Conservation (phyloP, 2,797 vertebrate genomes). For the Chrosomus eos region DNA sequence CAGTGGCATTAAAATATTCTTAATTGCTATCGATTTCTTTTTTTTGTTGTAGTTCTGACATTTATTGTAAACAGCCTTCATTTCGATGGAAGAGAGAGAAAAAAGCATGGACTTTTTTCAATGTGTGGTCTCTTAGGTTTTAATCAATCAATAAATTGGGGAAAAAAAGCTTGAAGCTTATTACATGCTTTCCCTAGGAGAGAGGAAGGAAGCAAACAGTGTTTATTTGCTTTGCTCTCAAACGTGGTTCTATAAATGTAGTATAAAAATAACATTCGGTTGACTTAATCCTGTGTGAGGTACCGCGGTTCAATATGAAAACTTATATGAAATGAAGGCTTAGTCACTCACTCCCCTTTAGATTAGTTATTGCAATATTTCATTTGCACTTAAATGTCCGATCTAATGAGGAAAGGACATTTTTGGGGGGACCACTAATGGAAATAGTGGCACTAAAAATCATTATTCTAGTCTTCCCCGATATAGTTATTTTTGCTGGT, state of each 20-base stretch:
- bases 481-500: neutral
- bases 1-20: slow-evolving; percentile 53
- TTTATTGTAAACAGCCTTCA: slow-evolving; percentile 56
- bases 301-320: neutral
- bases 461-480: neutral
- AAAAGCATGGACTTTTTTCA: slow-evolving; percentile 50
- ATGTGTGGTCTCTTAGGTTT: slow-evolving; percentile 40
- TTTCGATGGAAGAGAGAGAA: slow-evolving; percentile 33
- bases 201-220: slow-evolving; percentile 32
- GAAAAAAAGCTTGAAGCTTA: slow-evolving; percentile 55
- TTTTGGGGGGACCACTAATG: too few relatives aligned
- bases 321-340: neutral
- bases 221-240: slow-evolving; percentile 47
- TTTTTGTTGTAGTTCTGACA: slow-evolving; percentile 25
- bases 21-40: slow-evolving; percentile 64
- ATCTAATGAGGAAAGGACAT: neutral
- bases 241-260: neutral
- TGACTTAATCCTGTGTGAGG: neutral
- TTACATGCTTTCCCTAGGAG: slow-evolving; percentile 42
- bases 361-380: slow-evolving; percentile 14
- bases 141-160: slow-evolving; percentile 56
- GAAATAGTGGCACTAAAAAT: neutral
- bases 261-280: neutral
- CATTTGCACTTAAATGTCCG: slow-evolving; percentile 29
- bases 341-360: neutral